Base-by-base conservation (phyloP, 2,797 vertebrate species). In the Sorex maritimensis region DNA sequence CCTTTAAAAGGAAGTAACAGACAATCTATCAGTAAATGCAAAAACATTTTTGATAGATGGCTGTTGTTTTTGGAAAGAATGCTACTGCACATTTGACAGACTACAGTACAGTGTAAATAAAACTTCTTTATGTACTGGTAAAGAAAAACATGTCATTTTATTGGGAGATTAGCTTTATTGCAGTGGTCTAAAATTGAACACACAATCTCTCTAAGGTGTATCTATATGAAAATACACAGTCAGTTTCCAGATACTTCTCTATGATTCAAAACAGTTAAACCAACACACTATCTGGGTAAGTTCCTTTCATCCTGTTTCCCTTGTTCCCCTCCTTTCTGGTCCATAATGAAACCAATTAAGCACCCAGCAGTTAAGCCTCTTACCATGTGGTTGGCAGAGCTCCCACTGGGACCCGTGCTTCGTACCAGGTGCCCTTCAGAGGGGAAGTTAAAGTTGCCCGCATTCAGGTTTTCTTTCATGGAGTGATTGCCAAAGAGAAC, bases 381-480 rank as follows among this genome's bases (percentile, higher is more conserved):
- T 97, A 99, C 99, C 99, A 99, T 99, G 94, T 99, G 99, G 88
- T 97, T 99, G 91, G 99, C 99, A 77, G 98, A 88, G 92, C 98
- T 98, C 7, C 98, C 99, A 28, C 86, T 97, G 13, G 97, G 98
- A 17, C 99, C 99, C 0, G 99, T 99, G 98, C 98, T 99, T 94
- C 99, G 98, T 91, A 99, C 98, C 95, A 99, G 98, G 90, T 99
- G 99, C 88, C 99, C 99, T 97, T 99, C 99, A 9, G 99, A 99
- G 21, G 99, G 99, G 93, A 99, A 99, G 98, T 98, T 99, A 77
- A 99, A 99, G 83, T 98, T 99, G 80, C 99, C 99, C 23, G 98
- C 98, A 83, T 99, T 98, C 96, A 99, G 91, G 94, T 99, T 99
- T 38, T 99, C 98, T 84, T 92, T 98, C 0, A 98, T 98, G 0